These are phyloP conservation scores for Latheticus oryzae DNA, from an alignment of 2,888 invertebrate genomes.

Conservation along the genomic window DNA sequence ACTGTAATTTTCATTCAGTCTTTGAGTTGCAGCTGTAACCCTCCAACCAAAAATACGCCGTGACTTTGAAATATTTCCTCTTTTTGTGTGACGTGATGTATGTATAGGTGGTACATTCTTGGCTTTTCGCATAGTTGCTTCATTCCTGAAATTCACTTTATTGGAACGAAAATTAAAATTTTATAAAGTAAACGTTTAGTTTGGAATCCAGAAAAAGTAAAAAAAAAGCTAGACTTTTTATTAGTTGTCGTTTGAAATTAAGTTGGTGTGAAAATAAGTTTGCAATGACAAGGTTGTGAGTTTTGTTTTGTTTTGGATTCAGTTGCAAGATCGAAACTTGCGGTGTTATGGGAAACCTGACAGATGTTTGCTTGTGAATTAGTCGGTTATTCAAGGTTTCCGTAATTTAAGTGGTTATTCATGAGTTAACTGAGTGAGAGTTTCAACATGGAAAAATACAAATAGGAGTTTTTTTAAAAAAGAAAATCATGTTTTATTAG, in stretches of 20 bases:
- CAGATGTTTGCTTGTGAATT: conserved; percentile 27
- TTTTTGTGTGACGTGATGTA: too few species aligned
- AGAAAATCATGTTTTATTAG: too few species aligned
- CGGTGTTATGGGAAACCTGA: conserved; percentile 20
- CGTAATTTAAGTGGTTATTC: conserved; percentile 20
- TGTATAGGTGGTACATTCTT: too few species aligned
- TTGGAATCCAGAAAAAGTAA: background rate
- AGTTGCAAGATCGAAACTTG: conserved; percentile 6
- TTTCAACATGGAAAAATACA: too few species aligned
- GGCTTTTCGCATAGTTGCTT: background rate
- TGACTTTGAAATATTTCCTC: too few species aligned
- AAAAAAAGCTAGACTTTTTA: background rate
- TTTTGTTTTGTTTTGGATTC: conserved; percentile 10
- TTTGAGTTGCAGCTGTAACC: too few species aligned
- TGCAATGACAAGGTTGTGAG: conserved; percentile 4
- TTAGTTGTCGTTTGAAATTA: background rate
- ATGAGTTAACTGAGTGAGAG: conserved; percentile 24
- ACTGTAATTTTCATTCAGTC: too few species aligned
- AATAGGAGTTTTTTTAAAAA: too few species aligned
- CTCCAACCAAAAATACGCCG: too few species aligned
- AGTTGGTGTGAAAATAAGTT: background rate
- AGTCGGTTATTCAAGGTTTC: conserved; percentile 28
- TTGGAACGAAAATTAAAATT: background rate
- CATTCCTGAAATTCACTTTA: background rate
- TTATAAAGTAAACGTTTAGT: background rate